Percentiles rank a stretch among this genome's conserved stretches.
These are phyloP conservation scores for Branchipolynoe longqiensis DNA, from an alignment of 2,888 invertebrate species.

Conservation along the genomic window DNA sequence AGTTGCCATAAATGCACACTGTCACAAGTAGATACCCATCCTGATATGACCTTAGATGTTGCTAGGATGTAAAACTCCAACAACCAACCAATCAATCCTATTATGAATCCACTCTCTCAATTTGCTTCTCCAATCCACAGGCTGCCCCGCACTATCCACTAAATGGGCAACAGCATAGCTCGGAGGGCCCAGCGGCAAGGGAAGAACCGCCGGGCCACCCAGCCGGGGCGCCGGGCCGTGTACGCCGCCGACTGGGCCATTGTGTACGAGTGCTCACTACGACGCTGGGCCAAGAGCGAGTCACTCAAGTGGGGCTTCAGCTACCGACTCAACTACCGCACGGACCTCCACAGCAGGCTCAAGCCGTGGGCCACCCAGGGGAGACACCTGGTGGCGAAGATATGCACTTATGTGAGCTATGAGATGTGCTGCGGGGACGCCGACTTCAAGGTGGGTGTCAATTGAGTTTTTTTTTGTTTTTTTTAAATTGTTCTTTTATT, in stretches of 20 bases:
- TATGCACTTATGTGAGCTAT: constrained; percentile 7
- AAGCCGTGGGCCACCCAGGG: constrained; percentile 8
- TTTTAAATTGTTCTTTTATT: too few relatives aligned
- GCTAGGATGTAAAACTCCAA: too few relatives aligned
- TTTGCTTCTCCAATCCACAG: too few relatives aligned
- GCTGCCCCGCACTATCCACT: too few relatives aligned
- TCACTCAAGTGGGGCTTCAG: constrained; percentile 41
- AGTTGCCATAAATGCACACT: too few relatives aligned
- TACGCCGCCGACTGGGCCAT: not conserved
- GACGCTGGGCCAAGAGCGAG: constrained; percentile 24
- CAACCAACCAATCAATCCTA: too few relatives aligned
- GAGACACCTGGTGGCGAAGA: constrained; percentile 12
- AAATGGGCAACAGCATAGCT: not conserved
- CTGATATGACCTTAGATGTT: too few relatives aligned
- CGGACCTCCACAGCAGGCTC: not conserved
- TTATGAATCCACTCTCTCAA: too few relatives aligned
- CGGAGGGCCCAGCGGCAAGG: not conserved
- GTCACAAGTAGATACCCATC: too few relatives aligned
- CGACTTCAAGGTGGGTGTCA: not conserved
- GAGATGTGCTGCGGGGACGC: constrained; percentile 10
- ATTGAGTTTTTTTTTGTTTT: too few relatives aligned
- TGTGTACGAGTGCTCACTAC: not conserved
- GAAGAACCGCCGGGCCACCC: not conserved
- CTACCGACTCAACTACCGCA: constrained; percentile 7
- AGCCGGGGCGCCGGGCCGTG: not conserved